phyloP scores from a whole-genome alignment of 1,140 invertebrate species.

The Drosophila funebris region DNA sequence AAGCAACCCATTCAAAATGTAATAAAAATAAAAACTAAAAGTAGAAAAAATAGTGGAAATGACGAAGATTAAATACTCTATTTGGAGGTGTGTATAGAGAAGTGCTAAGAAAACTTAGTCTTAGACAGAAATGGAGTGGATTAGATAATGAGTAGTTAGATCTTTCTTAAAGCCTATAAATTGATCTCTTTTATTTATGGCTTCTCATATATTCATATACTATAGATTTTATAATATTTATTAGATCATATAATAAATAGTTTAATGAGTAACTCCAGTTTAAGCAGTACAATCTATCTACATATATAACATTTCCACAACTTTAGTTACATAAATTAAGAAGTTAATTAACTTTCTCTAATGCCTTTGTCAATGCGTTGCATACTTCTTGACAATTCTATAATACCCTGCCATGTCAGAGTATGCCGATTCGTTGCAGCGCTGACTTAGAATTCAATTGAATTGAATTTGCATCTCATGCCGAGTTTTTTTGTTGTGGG shows the following conservation, averaged over 20 bases:
- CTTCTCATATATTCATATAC: no score
- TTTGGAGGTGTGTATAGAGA: background rate
- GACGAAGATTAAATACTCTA: slow-evolving; percentile 1
- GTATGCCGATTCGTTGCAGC: slow-evolving; percentile 27
- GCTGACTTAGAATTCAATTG: slow-evolving; percentile 16
- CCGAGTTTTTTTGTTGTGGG: slow-evolving; percentile 28
- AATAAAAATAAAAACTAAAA: slow-evolving; percentile 41
- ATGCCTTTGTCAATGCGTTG: background rate
- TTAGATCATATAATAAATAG: no score
- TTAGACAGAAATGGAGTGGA: no score
- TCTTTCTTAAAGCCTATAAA: no score
- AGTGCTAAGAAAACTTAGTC: background rate
- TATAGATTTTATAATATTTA: no score
- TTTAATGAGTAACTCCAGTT: no score
- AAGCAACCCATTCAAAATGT: slow-evolving; percentile 55
- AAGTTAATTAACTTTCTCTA: background rate
- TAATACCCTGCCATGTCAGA: background rate
- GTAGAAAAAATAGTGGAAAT: background rate
- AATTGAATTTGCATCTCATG: slow-evolving; percentile 46
- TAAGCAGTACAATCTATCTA: no score
- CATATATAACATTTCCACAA: no score
- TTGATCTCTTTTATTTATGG: no score
- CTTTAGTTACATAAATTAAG: no score
- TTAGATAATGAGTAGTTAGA: no score
- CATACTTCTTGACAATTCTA: background rate